Evolutionary conservation across 2,888 invertebrate genomes (phyloP).

Genomic region (Pyrgus malvae): DNA sequence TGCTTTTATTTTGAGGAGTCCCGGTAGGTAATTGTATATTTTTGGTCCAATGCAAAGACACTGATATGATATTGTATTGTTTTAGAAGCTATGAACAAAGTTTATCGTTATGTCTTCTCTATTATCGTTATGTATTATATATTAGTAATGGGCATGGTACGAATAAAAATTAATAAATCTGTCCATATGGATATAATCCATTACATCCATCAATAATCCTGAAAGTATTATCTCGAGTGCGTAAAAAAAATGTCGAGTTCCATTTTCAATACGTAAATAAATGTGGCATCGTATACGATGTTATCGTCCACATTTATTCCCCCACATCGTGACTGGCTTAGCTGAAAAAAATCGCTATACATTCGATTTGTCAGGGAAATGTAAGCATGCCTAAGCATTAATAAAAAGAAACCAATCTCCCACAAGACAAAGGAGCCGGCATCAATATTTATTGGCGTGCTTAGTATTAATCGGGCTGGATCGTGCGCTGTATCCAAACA

Average conservation of each 20-base stretch:
- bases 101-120: too few species aligned
- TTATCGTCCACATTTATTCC: conserved; percentile 23
- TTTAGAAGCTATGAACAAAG: too few species aligned
- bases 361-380: conserved; percentile 68
- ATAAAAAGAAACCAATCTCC: conserved; percentile 73
- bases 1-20: too few species aligned
- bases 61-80: too few species aligned
- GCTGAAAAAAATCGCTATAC: conserved; percentile 38
- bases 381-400: conserved; percentile 65
- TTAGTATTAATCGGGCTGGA: conserved; percentile 78
- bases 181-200: too few species aligned
- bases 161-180: too few species aligned
- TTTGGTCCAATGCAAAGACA: too few species aligned
- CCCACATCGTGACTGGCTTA: conserved; percentile 17
- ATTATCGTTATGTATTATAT: too few species aligned
- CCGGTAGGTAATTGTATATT: too few species aligned
- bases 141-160: too few species aligned
- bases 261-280: conserved; percentile 7
- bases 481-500: conserved; percentile 67
- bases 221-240: not conserved
- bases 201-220: not conserved
- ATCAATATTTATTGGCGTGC: conserved; percentile 80
- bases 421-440: conserved; percentile 76
- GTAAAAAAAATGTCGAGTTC: not conserved
- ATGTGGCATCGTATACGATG: conserved; percentile 1